These are phyloP conservation scores for Knipowitschia caucasica DNA, from an alignment of 2,797 vertebrate species.

Conservation along the genomic window DNA sequence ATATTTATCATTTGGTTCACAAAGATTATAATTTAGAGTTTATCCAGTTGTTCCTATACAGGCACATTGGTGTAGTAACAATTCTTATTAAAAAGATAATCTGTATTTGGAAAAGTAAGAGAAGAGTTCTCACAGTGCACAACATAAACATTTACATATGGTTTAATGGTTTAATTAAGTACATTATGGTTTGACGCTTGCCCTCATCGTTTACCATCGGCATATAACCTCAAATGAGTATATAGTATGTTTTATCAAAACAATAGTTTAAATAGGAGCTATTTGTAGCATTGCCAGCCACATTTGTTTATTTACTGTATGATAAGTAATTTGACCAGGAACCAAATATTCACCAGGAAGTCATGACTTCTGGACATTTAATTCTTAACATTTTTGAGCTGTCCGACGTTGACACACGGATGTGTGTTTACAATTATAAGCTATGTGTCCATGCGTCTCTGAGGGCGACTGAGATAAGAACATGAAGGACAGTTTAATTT, in stretches of 20 bases:
- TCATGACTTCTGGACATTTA: constrained; percentile 50
- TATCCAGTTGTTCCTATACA: too few relatives aligned
- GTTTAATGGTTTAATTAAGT: too few relatives aligned
- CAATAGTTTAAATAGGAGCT: too few relatives aligned
- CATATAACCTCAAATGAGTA: background rate
- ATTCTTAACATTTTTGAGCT: constrained; percentile 42
- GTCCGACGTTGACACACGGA: constrained; percentile 28
- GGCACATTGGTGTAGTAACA: too few relatives aligned
- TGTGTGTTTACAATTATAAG: constrained; percentile 10
- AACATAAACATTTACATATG: too few relatives aligned
- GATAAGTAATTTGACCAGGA: constrained; percentile 8
- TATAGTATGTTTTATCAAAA: background rate
- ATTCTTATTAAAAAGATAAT: too few relatives aligned
- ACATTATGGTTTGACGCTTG: too few relatives aligned
- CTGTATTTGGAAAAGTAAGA: too few relatives aligned
- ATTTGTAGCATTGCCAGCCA: constrained; percentile 93
- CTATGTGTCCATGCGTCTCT: constrained; percentile 20
- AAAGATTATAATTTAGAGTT: too few relatives aligned
- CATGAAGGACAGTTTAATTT: constrained; percentile 72
- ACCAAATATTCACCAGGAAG: constrained; percentile 18
- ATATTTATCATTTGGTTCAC: too few relatives aligned
- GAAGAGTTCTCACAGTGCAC: too few relatives aligned
- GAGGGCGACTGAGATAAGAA: constrained; percentile 50
- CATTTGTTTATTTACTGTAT: constrained; percentile 90
- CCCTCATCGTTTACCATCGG: background rate